Evolutionary conservation across 2,113 vertebrate species (phyloP).

Genomic region (Gasterosteus nipponicus): DNA sequence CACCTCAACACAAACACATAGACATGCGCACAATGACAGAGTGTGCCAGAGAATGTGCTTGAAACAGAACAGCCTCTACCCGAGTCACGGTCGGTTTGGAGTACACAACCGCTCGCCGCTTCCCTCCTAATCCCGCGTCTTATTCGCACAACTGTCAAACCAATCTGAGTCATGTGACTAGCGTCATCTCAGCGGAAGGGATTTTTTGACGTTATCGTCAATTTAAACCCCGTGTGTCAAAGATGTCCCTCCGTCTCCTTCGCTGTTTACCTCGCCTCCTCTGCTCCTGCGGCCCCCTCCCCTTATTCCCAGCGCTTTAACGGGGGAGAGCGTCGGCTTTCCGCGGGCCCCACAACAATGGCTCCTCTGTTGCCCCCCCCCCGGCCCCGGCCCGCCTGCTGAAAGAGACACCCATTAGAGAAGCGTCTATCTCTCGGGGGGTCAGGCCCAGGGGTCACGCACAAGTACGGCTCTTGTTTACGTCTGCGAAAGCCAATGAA

Average conservation of each 20-base stretch:
- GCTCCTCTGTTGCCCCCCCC: conserved; percentile 75
- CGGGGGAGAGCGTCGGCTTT: conserved; percentile 73
- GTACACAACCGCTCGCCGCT: conserved; percentile 38
- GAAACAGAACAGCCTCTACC: conserved; percentile 48
- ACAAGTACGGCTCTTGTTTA: conserved; percentile 84
- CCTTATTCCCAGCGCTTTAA: conserved; percentile 73
- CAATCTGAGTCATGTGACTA: conserved; percentile 35
- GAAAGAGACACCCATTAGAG: conserved; percentile 86
- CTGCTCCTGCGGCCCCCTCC: conserved; percentile 24
- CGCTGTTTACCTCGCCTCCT: conserved; percentile 48
- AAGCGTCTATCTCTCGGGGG: conserved; percentile 80
- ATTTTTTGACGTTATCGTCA: conserved; percentile 8
- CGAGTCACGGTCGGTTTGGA: conserved; percentile 44
- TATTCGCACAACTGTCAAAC: conserved; percentile 49
- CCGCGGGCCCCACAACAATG: conserved; percentile 75
- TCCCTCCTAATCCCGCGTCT: conserved; percentile 39
- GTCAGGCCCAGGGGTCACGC: conserved; percentile 79
- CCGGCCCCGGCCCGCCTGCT: conserved; percentile 61
- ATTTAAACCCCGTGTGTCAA: conserved; percentile 36
- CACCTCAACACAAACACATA: conserved; percentile 29
- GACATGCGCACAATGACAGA: conserved; percentile 35
- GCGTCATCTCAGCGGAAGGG: conserved; percentile 8
- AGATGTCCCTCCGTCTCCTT: conserved; percentile 31
- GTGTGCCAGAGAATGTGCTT: conserved; percentile 67
- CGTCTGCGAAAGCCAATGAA: conserved; percentile 83